Conservation (phyloP, 30 jellyfish, hydroid and myxozoan genomes). For the Rhopilema esculentum region DNA sequence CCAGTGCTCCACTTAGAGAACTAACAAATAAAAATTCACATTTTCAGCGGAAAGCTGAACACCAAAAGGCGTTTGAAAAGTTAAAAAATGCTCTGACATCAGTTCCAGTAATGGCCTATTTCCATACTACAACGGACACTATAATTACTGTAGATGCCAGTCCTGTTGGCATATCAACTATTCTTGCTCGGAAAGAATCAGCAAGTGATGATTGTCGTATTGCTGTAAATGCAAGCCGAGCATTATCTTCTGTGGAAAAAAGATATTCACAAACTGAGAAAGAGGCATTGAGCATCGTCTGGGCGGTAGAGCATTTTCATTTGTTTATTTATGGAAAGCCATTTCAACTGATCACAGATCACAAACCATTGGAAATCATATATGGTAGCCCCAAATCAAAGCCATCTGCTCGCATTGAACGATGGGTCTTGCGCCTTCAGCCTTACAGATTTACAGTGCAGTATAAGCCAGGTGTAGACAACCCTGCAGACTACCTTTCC, state of each 20-base stretch:
- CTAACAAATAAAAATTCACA: neutral
- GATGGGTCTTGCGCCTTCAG: conserved; percentile 44
- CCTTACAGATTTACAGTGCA: conserved; percentile 15
- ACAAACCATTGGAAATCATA: conserved; percentile 41
- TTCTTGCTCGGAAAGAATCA: neutral
- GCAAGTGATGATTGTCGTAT: neutral
- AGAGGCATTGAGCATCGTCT: conserved; percentile 37
- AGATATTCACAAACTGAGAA: conserved; percentile 52
- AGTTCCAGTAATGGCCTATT: no score
- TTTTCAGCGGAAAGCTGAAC: no score
- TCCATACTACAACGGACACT: no score
- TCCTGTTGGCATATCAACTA: neutral
- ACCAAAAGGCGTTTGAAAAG: no score
- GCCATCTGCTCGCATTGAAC: conserved; percentile 55
- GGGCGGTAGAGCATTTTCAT: conserved; percentile 38
- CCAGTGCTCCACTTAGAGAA: neutral
- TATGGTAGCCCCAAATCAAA: conserved; percentile 10
- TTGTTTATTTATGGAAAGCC: conserved; percentile 31
- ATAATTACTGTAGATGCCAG: neutral
- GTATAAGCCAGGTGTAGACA: conserved; percentile 34
- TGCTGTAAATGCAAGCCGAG: conserved; percentile 34
- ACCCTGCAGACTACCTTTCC: conserved; percentile 49
- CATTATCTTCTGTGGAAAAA: conserved; percentile 22
- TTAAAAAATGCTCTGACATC: no score
- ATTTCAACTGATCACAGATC: conserved; percentile 35